Evolutionary conservation across 2,888 invertebrate species (phyloP).

Genomic region (Nymphalis c-album): DNA sequence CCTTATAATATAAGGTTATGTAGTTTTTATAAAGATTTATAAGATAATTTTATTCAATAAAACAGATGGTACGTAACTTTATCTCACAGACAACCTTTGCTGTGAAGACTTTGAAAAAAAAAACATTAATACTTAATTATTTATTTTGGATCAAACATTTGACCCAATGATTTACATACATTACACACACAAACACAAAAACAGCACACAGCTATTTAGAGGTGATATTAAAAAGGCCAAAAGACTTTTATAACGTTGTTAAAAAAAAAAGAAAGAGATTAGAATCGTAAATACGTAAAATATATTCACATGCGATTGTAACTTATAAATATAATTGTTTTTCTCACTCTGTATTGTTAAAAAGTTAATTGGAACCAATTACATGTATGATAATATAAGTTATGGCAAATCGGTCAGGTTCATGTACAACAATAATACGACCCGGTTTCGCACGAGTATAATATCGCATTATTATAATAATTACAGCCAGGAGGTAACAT

Average conservation of each 20-base stretch:
- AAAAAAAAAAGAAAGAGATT: slow-evolving; percentile 13
- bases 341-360: slow-evolving; percentile 18
- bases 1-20: too few species aligned
- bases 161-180: slow-evolving; percentile 1
- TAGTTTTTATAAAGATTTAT: too few species aligned
- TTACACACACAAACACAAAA: background rate
- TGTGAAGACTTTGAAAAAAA: background rate
- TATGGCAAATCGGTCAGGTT: background rate
- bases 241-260: slow-evolving; percentile 15
- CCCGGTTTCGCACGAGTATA: background rate
- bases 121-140: too few species aligned
- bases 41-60: too few species aligned
- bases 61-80: too few species aligned
- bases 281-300: slow-evolving; percentile 29
- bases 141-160: background rate
- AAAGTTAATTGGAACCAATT: slow-evolving; percentile 18
- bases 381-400: background rate
- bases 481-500: too few species aligned
- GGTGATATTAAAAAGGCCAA: slow-evolving; percentile 13
- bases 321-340: slow-evolving; percentile 21
- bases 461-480: background rate
- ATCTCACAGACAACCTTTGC: background rate
- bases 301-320: slow-evolving; percentile 27
- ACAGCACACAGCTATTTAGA: background rate
- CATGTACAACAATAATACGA: background rate